A percentile compares a stretch with the other conserved stretches of the same genome.
Evolutionary conservation across 1,140 invertebrate genomes (phyloP).

Genomic region (Belonocnema kinseyi): DNA sequence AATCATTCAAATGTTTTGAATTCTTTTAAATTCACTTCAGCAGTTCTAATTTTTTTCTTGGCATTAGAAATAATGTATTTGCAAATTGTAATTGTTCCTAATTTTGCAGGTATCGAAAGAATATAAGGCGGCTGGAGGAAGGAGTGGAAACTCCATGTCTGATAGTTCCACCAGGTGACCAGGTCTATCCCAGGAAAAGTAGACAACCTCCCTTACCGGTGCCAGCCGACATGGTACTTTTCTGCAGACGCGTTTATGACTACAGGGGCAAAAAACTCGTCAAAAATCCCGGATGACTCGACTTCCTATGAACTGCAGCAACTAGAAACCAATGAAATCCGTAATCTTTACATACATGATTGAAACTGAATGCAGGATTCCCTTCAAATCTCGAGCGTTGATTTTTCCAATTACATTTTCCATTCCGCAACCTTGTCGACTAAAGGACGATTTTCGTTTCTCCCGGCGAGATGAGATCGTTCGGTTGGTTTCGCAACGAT

Average conservation of each 20-base stretch:
- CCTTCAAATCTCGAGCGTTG: conserved; percentile 51
- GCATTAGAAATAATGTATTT: not conserved
- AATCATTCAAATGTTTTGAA: too few relatives aligned
- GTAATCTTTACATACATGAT: conserved; percentile 55
- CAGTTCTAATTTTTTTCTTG: too few relatives aligned
- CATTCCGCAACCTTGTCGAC: conserved; percentile 42
- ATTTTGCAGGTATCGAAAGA: conserved; percentile 79
- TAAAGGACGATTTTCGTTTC: conserved; percentile 1
- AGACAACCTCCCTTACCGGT: conserved; percentile 84
- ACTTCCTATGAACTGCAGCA: conserved; percentile 61
- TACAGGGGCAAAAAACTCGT: conserved; percentile 90
- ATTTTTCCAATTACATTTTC: conserved; percentile 7
- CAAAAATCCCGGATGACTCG: conserved; percentile 81
- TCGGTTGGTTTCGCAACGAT: too few relatives aligned
- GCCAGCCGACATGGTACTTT: conserved; percentile 91
- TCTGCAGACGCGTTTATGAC: conserved; percentile 96
- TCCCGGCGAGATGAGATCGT: not conserved
- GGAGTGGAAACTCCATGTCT: conserved; percentile 76
- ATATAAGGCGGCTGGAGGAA: conserved; percentile 79
- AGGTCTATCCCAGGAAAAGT: conserved; percentile 74
- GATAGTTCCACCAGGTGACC: conserved; percentile 78
- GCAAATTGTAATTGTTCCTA: conserved; percentile 23
- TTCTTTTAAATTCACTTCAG: too few relatives aligned
- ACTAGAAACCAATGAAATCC: conserved; percentile 60
- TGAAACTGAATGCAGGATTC: conserved; percentile 66